Conservation (phyloP, 2,113 vertebrate genomes). For the Isichthys henryi region DNA sequence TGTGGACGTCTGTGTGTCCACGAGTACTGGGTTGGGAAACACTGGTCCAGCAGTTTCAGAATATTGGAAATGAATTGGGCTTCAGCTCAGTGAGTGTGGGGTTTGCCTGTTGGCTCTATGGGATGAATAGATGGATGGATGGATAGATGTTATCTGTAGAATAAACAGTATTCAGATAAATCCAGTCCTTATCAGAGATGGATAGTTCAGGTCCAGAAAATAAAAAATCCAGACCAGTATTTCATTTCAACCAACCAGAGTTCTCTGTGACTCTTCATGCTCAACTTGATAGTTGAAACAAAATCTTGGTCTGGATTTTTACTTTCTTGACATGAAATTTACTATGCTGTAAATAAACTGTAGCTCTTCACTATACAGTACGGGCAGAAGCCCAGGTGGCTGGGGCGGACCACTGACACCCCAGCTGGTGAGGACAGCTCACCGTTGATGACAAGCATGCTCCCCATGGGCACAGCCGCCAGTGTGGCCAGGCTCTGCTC, state of each 20-base stretch:
- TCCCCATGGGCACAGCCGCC: constrained; percentile 75
- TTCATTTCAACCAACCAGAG: no score
- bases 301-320: no score
- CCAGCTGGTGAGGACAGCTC: constrained; percentile 10
- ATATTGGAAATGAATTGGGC: neutral
- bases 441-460: constrained; percentile 76
- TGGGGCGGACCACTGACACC: neutral
- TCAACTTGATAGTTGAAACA: no score
- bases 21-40: neutral
- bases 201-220: no score
- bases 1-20: neutral
- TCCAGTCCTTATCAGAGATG: neutral
- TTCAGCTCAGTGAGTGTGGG: neutral
- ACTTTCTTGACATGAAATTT: neutral
- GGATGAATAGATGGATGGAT: neutral
- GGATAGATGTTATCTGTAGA: neutral
- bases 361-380: no score
- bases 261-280: no score
- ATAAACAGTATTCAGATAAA: neutral
- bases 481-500: constrained; percentile 63
- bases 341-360: neutral
- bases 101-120: neutral
- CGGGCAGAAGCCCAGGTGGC: neutral
- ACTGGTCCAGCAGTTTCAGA: neutral
- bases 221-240: no score